These are phyloP conservation scores for Neostethus bicornis DNA, from an alignment of 2,797 vertebrate genomes.

Conservation along the genomic window DNA sequence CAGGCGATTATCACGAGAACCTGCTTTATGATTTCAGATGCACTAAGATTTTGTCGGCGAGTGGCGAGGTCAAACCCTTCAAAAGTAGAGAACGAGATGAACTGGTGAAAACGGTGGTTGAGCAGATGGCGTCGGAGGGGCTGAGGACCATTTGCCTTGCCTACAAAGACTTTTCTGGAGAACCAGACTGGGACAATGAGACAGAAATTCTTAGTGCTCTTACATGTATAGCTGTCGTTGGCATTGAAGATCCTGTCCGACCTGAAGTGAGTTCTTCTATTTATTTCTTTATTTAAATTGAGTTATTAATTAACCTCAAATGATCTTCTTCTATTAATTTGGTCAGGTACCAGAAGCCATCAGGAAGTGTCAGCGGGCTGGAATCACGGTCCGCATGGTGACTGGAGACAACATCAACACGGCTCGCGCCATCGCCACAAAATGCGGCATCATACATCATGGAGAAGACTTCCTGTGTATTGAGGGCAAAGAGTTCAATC, in stretches of 20 bases:
- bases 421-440: conserved; percentile 92
- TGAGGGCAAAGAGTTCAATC: conserved; percentile 96
- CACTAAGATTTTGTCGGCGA: conserved; percentile 83
- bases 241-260: conserved; percentile 96
- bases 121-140: conserved; percentile 96
- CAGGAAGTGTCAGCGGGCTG: conserved; percentile 93
- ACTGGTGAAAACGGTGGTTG: conserved; percentile 92
- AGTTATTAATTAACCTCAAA: neutral
- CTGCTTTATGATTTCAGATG: conserved; percentile 79
- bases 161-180: conserved; percentile 90
- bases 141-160: conserved; percentile 96
- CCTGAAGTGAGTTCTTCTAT: conserved; percentile 85
- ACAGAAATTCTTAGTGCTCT: conserved; percentile 86
- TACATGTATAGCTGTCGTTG: conserved; percentile 93
- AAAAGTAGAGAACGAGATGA: conserved; percentile 87
- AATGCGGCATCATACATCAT: conserved; percentile 93
- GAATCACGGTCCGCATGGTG: conserved; percentile 98
- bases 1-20: neutral
- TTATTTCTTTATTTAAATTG: neutral
- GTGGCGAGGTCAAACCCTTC: conserved; percentile 84
- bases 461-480: conserved; percentile 95
- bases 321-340: neutral
- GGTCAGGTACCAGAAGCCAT: conserved; percentile 95
- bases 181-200: conserved; percentile 95
- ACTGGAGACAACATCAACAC: conserved; percentile 98